Evolutionary conservation across 2,888 invertebrate species (phyloP).

Genomic region (Pachycephus smyrnensis): DNA sequence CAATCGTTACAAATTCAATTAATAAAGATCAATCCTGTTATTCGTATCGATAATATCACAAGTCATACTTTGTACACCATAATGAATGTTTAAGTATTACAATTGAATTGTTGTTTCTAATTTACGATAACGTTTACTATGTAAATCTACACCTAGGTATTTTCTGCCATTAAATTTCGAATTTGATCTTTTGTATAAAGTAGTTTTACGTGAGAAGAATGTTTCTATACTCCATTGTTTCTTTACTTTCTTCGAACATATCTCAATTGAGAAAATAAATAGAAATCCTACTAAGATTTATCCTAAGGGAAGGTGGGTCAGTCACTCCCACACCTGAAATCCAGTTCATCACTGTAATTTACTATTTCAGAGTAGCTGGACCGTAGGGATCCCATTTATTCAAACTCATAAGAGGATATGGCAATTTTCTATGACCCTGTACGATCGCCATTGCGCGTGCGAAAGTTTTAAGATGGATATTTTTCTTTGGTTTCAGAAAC

Average conservation of each 20-base stretch:
- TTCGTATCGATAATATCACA: not conserved
- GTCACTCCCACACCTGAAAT: not conserved
- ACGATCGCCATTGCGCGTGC: not conserved
- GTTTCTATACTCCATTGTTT: not conserved
- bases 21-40: not conserved
- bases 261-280: not conserved
- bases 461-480: not conserved
- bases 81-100: not conserved
- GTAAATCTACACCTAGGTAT: not conserved
- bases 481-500: constrained; percentile 48
- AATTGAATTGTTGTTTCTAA: not conserved
- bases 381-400: not conserved
- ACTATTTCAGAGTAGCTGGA: not conserved
- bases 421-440: not conserved
- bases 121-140: not conserved
- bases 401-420: not conserved
- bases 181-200: not conserved
- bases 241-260: not conserved
- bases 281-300: too few relatives aligned
- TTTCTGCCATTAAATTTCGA: not conserved
- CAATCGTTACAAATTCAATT: not conserved
- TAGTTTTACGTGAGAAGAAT: not conserved
- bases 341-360: not conserved
- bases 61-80: not conserved
- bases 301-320: not conserved